Conservation (phyloP, 2,797 vertebrate species). For the Zenarchopterus dispar region DNA sequence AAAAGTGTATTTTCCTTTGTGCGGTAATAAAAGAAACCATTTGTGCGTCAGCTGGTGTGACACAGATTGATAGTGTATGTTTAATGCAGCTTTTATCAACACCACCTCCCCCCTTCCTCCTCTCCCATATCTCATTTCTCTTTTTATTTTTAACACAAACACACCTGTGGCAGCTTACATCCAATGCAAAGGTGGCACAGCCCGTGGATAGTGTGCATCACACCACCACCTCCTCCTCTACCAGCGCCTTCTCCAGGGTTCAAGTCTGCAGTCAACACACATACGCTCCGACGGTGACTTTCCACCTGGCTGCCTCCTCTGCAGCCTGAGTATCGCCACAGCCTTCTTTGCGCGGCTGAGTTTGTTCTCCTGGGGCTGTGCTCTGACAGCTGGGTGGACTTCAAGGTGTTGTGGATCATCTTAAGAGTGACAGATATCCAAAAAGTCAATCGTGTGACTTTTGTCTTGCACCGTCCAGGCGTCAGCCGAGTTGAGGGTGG, state of each 20-base stretch:
- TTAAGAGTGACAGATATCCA: conserved; percentile 16
- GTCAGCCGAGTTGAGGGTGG: conserved; percentile 18
- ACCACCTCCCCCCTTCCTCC: neutral
- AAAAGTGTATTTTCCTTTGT: conserved; percentile 22
- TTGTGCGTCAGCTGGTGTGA: conserved; percentile 6
- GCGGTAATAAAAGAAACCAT: neutral
- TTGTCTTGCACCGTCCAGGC: conserved; percentile 12
- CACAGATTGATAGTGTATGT: conserved; percentile 3
- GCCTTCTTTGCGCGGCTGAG: conserved; percentile 66
- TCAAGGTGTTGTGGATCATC: conserved; percentile 81
- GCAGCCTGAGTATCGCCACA: conserved; percentile 77
- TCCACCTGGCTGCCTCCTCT: conserved; percentile 59
- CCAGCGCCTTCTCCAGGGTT: conserved; percentile 49
- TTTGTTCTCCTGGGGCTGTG: conserved; percentile 60
- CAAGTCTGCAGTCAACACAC: conserved; percentile 73
- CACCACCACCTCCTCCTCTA: conserved; percentile 60
- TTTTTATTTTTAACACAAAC: conserved; percentile 55
- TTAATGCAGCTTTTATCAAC: conserved; percentile 7
- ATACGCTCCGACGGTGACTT: conserved; percentile 72
- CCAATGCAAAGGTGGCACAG: conserved; percentile 91
- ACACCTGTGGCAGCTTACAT: conserved; percentile 90
- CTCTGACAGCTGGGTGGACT: conserved; percentile 61
- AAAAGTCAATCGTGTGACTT: neutral
- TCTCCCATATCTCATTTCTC: neutral
- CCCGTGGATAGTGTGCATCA: conserved; percentile 89